Evolutionary conservation across 2,113 vertebrate genomes (phyloP).

Genomic region (Macaca fascicularis): T2T-MFA8v1.1 NC_088375.1:37037001-37037500

Average conservation of each 20-base stretch:
- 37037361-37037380: not conserved
- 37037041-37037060: not conserved
- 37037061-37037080: not conserved
- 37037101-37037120: not conserved
- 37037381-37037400: not conserved
- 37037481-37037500: not conserved
- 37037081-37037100: not conserved
- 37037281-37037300: constrained; percentile 80
- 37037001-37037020: not conserved
- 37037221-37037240: constrained; percentile 82
- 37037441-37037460: not conserved
- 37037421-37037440: not conserved
- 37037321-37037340: constrained; percentile 62
- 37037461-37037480: not conserved
- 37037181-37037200: not conserved
- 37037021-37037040: not conserved
- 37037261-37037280: constrained; percentile 83
- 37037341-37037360: not conserved
- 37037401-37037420: not conserved
- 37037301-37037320: constrained; percentile 88
- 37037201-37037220: not conserved
- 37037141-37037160: not conserved
- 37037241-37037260: constrained; percentile 71
- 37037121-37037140: not conserved
- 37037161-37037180: not conserved